Base-by-base conservation (phyloP, 2,888 invertebrate species). In the Cacoxenus indagator region DNA sequence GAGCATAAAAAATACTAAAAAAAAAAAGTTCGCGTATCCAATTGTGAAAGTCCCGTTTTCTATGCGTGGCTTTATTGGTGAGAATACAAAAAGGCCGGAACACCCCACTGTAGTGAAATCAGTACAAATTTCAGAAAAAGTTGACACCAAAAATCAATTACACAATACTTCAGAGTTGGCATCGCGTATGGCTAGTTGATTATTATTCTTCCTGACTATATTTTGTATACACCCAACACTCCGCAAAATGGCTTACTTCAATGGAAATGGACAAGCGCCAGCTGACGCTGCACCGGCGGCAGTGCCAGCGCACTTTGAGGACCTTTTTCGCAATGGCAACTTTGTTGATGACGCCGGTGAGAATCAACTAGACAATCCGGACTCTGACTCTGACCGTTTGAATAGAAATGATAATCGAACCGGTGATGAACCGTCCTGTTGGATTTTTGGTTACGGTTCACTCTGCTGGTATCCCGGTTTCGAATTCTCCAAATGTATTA, bases 401-500 rank as follows among this genome's bases (percentile, higher is more conserved):
- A 67, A 71, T 57, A 71, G 69, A n/a, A 75, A 78, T 61, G 73
- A 67, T 27, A 62, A 55, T 55, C 5, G 1, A 5, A 11, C 4
- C 24, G 43, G 1, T 1, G 5, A 61, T 64, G 74, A 77, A 3
- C 73, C 80, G 6, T 74, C 81, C 24, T 84, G 83, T 84, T 98
- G 97, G 97, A 92, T 98, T 27, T 98, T 98, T 85, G 98, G 97
- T 0, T 98, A 98, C 83, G 98, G 98, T 3, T 97, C 97, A 0
- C 88, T 98, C 62, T 95, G 97, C 88, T 98, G 98, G 98, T 92
- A 95, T 88, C 96, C 96, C 0, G 97, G 98, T 65, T 98, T 98
- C 87, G 92, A 93, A 65, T 96, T 93, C 86, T 91, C 92, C 78
- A 92, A 92, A 82, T 93, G 94, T 69, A 89, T 95, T 14, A 92